Evolutionary conservation across 2,888 invertebrate genomes (phyloP), one percentile per base, ranked within the genome.

Genomic region (Sinopyrophorus schimmeli): DNA sequence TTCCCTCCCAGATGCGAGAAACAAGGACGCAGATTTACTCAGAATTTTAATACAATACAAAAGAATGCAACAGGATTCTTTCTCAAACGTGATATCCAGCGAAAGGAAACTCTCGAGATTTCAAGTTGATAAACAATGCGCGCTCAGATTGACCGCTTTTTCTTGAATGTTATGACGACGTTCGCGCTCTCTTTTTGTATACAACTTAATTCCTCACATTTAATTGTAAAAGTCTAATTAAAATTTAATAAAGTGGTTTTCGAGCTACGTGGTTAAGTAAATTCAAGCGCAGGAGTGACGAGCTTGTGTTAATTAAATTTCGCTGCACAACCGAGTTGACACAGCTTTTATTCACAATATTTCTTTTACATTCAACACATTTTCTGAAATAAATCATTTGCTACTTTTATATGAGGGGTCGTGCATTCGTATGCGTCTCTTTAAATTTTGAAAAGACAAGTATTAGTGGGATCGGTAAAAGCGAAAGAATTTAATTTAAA

Each of bases 21-120:
- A 56, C 56, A 56, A 54, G 53, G 26, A 18, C 31, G 27, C 30
- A 27, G 23, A 32, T 34, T 43, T 44, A 32, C 12, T 30, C 37
- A 20, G 44, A 48, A 53, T 42, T 10, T 17, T 23, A 34, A 46
- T 34, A 17, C 16, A 7, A 17, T 4, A 15, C 17, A 26, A 24
- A n/a, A 5, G 20, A 15, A 26, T 7, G 10, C 16, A 23, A 20
- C 26, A 30, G 14, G 6, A 4, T 30, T 2, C 6, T 1, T 14
- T 30, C 15, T 7, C 12, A n/a, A 21, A 18, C 3, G 3, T 6
- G 6, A 18, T 6, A 18, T 18, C 3, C 4, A 18, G 18, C 4
- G 6, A 18, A 18, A 18, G 18, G 18, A 3, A 18, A 18, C 6
- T n/a, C n/a, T n/a, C n/a, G n/a, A n/a, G n/a, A n/a, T n/a, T n/a